A percentile compares a stretch with the other conserved stretches of the same genome.
Conservation (phyloP, 2,888 invertebrate species). For the Volucella bombylans region DNA sequence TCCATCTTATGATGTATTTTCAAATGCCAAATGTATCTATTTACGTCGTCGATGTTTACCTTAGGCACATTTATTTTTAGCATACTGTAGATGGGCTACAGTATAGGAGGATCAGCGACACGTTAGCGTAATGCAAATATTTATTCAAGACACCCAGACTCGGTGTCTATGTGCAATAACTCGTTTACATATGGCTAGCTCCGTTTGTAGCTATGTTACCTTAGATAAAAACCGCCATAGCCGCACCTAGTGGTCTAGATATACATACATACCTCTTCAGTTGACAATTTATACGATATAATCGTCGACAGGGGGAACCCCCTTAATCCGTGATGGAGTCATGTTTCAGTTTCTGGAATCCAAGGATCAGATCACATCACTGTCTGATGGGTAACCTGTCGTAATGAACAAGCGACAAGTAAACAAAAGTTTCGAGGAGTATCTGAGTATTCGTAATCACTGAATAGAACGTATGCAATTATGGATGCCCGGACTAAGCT, state of each 20-base stretch:
- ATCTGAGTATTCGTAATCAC: conserved; percentile 21
- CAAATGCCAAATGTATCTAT: conserved; percentile 42
- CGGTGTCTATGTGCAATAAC: conserved; percentile 28
- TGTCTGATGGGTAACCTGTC: conserved; percentile 42
- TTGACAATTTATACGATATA: conserved; percentile 61
- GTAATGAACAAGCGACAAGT: conserved; percentile 42
- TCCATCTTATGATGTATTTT: conserved; percentile 49
- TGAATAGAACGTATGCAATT: conserved; percentile 65
- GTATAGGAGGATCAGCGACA: neutral
- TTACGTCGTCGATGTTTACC: conserved; percentile 48
- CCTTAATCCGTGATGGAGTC: conserved; percentile 32
- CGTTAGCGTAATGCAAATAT: conserved; percentile 37
- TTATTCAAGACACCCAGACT: conserved; percentile 26
- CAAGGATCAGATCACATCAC: conserved; percentile 58
- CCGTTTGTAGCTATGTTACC: neutral
- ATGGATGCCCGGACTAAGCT: conserved; percentile 54
- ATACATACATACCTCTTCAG: conserved; percentile 1
- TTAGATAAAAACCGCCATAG: too few species aligned
- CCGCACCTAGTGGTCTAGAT: conserved; percentile 3
- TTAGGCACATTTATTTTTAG: conserved; percentile 61
- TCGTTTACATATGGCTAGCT: conserved; percentile 13
- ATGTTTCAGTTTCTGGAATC: conserved; percentile 43
- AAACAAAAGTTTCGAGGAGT: conserved; percentile 49
- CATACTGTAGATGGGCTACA: too few species aligned
- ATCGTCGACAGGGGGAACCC: conserved; percentile 31